Conservation (phyloP, 2,113 vertebrate species). For the Myotis davidii region DNA sequence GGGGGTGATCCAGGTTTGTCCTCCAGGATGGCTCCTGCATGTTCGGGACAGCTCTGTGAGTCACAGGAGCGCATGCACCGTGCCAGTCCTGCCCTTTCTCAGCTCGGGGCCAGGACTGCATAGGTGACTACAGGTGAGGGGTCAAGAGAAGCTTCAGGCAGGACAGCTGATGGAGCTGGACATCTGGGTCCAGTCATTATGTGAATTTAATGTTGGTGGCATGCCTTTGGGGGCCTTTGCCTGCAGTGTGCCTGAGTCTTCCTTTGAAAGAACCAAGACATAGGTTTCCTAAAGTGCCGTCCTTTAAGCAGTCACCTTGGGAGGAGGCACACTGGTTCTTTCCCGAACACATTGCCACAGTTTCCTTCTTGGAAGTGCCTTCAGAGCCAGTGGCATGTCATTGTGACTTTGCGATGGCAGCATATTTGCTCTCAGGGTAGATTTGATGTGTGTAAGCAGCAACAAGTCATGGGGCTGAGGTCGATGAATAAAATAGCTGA, state of each 20-base stretch:
- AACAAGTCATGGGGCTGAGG: not conserved
- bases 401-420: not conserved
- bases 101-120: not conserved
- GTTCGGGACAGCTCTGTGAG: not conserved
- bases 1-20: not conserved
- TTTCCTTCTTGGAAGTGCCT: not conserved
- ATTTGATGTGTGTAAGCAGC: not conserved
- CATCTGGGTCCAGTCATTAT: not conserved
- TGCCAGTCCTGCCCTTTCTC: not conserved
- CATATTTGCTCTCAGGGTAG: constrained; percentile 54
- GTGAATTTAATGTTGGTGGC: not conserved
- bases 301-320: not conserved
- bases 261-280: not conserved
- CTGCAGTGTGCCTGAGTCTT: not conserved
- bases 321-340: not conserved
- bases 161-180: not conserved
- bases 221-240: not conserved
- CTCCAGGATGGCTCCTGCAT: not conserved
- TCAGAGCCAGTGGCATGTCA: not conserved
- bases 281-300: not conserved
- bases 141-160: not conserved
- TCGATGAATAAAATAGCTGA: not conserved
- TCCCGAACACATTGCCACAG: not conserved
- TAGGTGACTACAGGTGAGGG: not conserved
- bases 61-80: not conserved